Percentiles rank a stretch among this genome's conserved stretches.
Evolutionary conservation across 2,888 invertebrate genomes (phyloP).

Genomic region (Polyploca ridens): DNA sequence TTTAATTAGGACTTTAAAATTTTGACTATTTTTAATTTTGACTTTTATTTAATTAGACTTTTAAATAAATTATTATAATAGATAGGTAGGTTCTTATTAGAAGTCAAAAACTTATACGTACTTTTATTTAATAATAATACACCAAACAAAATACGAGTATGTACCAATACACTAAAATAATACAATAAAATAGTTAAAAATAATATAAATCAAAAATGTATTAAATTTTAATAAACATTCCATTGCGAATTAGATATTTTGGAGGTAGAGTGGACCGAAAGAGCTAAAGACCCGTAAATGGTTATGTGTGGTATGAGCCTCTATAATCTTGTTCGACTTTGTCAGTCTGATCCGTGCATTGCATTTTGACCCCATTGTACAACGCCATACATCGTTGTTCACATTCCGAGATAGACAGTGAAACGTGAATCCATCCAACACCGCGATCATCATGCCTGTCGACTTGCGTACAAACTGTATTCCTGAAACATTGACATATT

Average conservation of each 20-base stretch:
- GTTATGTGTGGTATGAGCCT: not conserved
- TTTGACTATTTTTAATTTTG: no score
- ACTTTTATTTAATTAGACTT: no score
- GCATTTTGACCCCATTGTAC: not conserved
- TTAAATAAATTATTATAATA: no score
- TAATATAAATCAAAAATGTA: no score
- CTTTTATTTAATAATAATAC: no score
- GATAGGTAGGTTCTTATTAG: no score
- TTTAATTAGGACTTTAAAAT: no score
- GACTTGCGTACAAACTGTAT: not conserved
- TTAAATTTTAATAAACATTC: not conserved
- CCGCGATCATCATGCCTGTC: not conserved
- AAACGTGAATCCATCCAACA: not conserved
- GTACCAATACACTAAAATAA: no score
- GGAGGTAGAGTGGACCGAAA: not conserved
- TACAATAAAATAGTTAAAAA: no score
- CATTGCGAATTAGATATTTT: not conserved
- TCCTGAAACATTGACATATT: not conserved
- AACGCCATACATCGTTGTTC: not conserved
- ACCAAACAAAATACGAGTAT: no score
- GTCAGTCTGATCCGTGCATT: not conserved
- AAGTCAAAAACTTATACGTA: no score
- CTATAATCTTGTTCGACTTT: not conserved
- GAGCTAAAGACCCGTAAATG: not conserved
- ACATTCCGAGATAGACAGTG: not conserved